Evolutionary conservation across 2,113 vertebrate genomes (phyloP), one percentile per base, ranked within the genome.

Genomic region (Sylvilagus bachmani): DNA sequence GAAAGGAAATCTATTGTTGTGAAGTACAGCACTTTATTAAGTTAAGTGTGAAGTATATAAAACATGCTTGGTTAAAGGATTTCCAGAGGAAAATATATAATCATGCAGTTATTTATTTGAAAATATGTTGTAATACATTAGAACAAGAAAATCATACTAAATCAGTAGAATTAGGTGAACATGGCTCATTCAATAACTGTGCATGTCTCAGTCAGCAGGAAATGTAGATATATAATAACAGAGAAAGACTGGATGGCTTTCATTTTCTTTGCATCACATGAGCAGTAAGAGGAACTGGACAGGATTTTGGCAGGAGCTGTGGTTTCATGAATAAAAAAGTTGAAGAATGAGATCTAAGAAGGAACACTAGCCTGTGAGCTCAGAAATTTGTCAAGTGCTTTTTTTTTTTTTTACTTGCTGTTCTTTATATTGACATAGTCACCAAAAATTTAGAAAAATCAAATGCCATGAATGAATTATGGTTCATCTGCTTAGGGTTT

Each of bases 41-140:
- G 89, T 75, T 95, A 95, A 83, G 29, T 82, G 66, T 87, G 44
- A 96, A n/a, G n/a, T 89, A 73, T 17, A 78, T 86, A 95, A 92
- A 95, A 90, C 0, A 6, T 83, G 53, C 49, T 91, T 19, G 25
- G 51, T 84, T 92, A 85, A 92, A 92, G n/a, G 38, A 55, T 93
- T 93, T 89, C 33, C 36, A 67, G 80, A 84, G 74, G 61, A 82
- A 97, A 83, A 86, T 91, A 89, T 13, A 73, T 78, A 90, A 73
- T 69, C 75, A 27, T 84, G 79, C 21, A 80, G 67, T 89, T 55
- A 13, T 86, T 66, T 70, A 5, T 93, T 94, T 95, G 94, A 53
- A 95, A 96, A 94, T 90, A 79, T 13, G 95, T 90, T 82, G 79
- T 53, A 64, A 93, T 94, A 38, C 51, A 89, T 96, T 95, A 91